A percentile compares a stretch with the other conserved stretches of the same genome.
Evolutionary conservation across 2,113 vertebrate genomes (phyloP).

Genomic region (Colistium nudipinnis): DNA sequence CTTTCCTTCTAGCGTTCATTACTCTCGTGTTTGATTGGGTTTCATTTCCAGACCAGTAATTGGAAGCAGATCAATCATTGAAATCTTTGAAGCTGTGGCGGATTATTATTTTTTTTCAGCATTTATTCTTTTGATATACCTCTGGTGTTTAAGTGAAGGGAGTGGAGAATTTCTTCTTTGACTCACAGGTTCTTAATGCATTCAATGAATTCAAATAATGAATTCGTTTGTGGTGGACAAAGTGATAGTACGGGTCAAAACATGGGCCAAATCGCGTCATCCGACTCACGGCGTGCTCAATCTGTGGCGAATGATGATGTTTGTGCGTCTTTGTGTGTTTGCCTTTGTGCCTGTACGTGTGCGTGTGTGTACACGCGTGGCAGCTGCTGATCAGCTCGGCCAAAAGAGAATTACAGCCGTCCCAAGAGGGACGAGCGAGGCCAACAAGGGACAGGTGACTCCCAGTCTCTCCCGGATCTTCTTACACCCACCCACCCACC

Average conservation of each 20-base stretch:
- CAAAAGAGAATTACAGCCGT: constrained; percentile 79
- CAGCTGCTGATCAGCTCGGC: constrained; percentile 77
- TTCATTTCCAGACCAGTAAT: background rate
- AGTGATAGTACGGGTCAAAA: background rate
- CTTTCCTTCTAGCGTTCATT: background rate
- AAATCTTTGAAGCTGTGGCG: too few species aligned
- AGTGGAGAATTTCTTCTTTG: too few species aligned
- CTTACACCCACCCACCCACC: constrained; percentile 70
- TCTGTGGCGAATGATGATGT: constrained; percentile 8
- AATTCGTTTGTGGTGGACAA: background rate
- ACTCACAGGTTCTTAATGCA: too few species aligned
- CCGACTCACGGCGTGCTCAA: constrained; percentile 6
- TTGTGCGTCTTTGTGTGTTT: constrained; percentile 16
- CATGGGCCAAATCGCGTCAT: background rate
- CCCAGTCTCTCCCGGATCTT: constrained; percentile 69
- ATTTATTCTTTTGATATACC: too few species aligned
- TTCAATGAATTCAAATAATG: too few species aligned
- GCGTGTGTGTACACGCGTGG: constrained; percentile 30
- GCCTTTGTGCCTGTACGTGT: constrained; percentile 10
- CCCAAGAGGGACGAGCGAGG: constrained; percentile 63
- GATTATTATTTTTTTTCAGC: too few species aligned
- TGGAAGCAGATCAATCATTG: too few species aligned
- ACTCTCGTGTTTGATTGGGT: background rate
- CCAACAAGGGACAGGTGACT: constrained; percentile 82
- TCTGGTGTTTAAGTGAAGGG: too few species aligned